Base-by-base conservation (phyloP, 2,797 vertebrate genomes). In the Halcyon badia region DNA sequence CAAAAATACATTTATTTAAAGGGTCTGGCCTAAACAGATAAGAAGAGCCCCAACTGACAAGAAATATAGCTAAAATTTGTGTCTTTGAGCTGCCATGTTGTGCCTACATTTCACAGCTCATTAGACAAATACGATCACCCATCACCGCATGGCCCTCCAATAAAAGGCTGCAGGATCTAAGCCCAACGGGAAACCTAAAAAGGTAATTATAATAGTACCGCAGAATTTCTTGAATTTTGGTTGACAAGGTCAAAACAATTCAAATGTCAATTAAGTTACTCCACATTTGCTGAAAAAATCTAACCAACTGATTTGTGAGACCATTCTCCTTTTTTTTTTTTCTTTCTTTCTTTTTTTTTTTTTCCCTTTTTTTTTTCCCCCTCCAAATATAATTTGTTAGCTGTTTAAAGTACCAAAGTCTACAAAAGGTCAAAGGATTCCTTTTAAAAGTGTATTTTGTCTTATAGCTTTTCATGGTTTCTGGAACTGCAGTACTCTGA, bases 41-140 rank as follows among this genome's bases (percentile, higher is more conserved):
- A 94, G 60, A 61, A n/a, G 5, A 80, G 33, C 37, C 76, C 79
- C 9, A 31, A 85, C 89, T 92, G 81, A 85, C 57, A 93, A 84
- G 70, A 92, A 90, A 93, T 49, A 90, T 13, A 57, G 71, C 68
- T 82, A 80, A 93, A 93, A 83, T 89, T 49, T 70, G 68, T 86
- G 86, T 71, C 71, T 93, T 49, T 3, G 41, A 83, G 86, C 52
- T 89, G 83, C 86, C 86, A 64, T 31, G 83, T 78, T 94, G 84
- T 75, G 87, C 75, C 73, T 66, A 35, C 21, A 57, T 91, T 92
- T 96, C 73, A 84, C 91, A 97, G 83, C 68, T 94, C 94, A 90
- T 90, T 88, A 96, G 75, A 57, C 30, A 94, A 94, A 90, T 46
- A 73, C 0, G 6, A 90, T 82, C 64, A 31, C 68, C 68, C 66